These are phyloP conservation scores for Marmota monax DNA, from an alignment of 2,113 vertebrate species.

Conservation along the genomic window DNA sequence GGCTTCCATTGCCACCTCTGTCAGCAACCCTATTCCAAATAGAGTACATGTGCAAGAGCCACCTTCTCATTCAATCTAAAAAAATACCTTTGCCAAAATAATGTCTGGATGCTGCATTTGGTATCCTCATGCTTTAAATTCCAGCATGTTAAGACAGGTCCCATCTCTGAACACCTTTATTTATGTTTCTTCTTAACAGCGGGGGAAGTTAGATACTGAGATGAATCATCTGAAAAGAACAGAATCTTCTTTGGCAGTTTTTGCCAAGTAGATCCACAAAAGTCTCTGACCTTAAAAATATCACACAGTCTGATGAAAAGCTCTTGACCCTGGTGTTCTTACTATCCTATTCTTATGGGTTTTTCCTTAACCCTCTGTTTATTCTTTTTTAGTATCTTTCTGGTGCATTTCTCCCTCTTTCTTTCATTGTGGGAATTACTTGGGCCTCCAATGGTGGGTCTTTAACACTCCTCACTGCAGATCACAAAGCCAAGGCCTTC, in stretches of 20 bases:
- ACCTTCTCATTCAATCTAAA: background rate
- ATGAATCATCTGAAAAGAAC: background rate
- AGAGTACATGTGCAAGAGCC: background rate
- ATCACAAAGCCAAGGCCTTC: background rate
- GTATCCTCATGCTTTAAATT: background rate
- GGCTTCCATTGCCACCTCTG: background rate
- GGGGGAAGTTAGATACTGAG: background rate
- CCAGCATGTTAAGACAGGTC: background rate
- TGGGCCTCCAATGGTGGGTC: background rate
- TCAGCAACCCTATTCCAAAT: background rate
- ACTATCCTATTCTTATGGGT: background rate
- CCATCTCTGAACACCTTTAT: background rate
- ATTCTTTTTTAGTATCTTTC: background rate
- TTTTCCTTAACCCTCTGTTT: background rate
- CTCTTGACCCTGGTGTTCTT: background rate
- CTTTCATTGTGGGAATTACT: background rate
- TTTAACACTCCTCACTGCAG: background rate
- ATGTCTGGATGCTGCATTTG: background rate
- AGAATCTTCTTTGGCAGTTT: conserved; percentile 34
- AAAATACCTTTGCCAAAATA: background rate
- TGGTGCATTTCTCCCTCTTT: background rate
- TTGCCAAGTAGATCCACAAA: conserved; percentile 35
- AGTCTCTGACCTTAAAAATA: conserved; percentile 40
- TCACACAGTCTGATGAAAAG: background rate
- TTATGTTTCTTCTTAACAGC: background rate